Evolutionary conservation across 2,113 vertebrate species (phyloP).

Genomic region (Vidua chalybeata): DNA sequence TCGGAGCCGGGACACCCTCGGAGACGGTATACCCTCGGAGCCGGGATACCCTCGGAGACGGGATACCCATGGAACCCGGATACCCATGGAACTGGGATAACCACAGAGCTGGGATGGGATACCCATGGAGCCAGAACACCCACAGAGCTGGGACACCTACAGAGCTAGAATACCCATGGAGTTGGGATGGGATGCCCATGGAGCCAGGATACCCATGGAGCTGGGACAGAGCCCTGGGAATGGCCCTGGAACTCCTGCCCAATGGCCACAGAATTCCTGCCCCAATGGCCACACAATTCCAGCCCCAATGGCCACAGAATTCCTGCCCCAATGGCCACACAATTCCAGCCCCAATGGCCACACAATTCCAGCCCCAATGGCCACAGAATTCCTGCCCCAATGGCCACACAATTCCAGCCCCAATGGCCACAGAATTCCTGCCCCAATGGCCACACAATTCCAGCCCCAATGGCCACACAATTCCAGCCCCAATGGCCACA

Average conservation of each 20-base stretch:
- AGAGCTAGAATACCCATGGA: rapidly evolving
- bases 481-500: rapidly evolving
- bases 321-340: rapidly evolving
- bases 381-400: neutral
- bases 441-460: neutral
- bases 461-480: neutral
- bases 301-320: rapidly evolving
- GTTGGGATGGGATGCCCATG: neutral
- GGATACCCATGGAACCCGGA: neutral
- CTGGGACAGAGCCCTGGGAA: neutral
- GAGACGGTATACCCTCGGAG: rapidly evolving
- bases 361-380: rapidly evolving
- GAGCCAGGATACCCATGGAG: rapidly evolving
- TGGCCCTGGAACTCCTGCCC: neutral
- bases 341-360: neutral
- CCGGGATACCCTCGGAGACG: rapidly evolving
- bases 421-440: neutral
- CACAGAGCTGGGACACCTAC: rapidly evolving
- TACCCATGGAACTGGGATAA: rapidly evolving
- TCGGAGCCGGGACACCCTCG: rapidly evolving
- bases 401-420: no score
- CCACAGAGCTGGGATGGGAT: rapidly evolving
- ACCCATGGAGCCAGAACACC: rapidly evolving
- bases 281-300: neutral
- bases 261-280: neutral